These are phyloP conservation scores for Drosophila orosa DNA, from an alignment of 1,140 invertebrate species.

Conservation along the genomic window DNA sequence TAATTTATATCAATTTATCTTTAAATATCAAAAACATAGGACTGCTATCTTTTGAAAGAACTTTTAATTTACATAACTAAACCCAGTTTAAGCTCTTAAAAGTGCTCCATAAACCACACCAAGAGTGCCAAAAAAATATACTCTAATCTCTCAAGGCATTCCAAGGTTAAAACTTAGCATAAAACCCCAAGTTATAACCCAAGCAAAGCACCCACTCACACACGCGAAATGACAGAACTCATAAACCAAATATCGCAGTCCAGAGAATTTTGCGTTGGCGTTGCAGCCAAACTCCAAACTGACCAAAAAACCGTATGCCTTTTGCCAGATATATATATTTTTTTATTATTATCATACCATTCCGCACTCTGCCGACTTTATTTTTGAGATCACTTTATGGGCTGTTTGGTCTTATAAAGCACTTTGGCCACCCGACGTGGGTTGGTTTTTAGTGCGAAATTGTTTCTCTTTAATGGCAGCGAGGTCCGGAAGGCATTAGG, in stretches of 20 bases:
- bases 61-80: not conserved
- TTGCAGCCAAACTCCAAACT: constrained; percentile 42
- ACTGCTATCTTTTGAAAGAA: not conserved
- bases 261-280: constrained; percentile 51
- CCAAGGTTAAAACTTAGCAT: constrained; percentile 33
- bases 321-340: constrained; percentile 22
- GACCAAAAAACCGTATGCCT: constrained; percentile 47
- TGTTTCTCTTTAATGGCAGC: constrained; percentile 47
- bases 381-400: constrained; percentile 40
- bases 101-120: not conserved
- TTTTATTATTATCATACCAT: constrained; percentile 40
- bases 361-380: constrained; percentile 6
- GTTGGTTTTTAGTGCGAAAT: constrained; percentile 52
- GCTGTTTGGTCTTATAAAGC: constrained; percentile 49
- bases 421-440: constrained; percentile 41
- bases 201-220: constrained; percentile 29
- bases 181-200: constrained; percentile 16
- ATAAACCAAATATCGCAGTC: constrained; percentile 50
- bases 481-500: constrained; percentile 21
- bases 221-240: constrained; percentile 22
- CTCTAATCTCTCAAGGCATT: constrained; percentile 1
- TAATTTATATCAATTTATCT: not conserved
- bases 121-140: not conserved
- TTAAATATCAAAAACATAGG: not conserved
- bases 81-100: not conserved